Base-by-base conservation (phyloP, 2,113 vertebrate species). In the Chroicocephalus ridibundus region DNA sequence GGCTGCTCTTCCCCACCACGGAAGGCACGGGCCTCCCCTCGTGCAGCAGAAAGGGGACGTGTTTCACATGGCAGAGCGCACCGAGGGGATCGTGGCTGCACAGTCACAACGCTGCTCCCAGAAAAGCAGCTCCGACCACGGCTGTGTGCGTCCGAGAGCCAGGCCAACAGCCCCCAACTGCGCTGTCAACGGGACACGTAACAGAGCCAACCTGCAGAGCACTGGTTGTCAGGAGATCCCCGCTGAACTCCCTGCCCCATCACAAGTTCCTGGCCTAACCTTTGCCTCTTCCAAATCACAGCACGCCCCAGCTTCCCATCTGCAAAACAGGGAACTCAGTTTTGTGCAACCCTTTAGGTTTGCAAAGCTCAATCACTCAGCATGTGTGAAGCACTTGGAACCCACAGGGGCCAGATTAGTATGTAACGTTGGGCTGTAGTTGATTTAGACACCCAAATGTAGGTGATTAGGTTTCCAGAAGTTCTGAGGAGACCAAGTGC, bases 1-100 rank as follows among this genome's bases (percentile, higher is more conserved):
- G 0, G 24, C 0, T 2, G 2, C 42, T 66, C 36, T 7, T 79
- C n/a, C 77, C 26, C 15, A 16, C 15, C 3, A 1, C 0, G 1
- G 61, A 68, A 52, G 36, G n/a, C 14, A 38, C 2, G 1, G 25
- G 24, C 2, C 14, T 40, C 17, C 8, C 14, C n/a, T n/a, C 0
- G 0, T 12, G 5, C 36, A 31, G 20, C 46, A 55, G 62, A 46
- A 42, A 47, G 5, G 44, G 20, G 31, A 49, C 20, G 16, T 1
- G 0, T 10, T 20, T 11, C 5, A 13, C 42, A 46, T 24, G 0
- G 0, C 34, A 22, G 0, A 6, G n/a, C 26, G 47, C 21, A 15
- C 8, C 0, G 0, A 54, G 36, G 47, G 27, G 34, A 16, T 13
- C 15, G 27, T 4, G 31, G 57, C 69, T 66, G 25, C n/a, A 24